phyloP scores from a whole-genome alignment of 2,888 invertebrate species.

The Phasia obesa region DNA sequence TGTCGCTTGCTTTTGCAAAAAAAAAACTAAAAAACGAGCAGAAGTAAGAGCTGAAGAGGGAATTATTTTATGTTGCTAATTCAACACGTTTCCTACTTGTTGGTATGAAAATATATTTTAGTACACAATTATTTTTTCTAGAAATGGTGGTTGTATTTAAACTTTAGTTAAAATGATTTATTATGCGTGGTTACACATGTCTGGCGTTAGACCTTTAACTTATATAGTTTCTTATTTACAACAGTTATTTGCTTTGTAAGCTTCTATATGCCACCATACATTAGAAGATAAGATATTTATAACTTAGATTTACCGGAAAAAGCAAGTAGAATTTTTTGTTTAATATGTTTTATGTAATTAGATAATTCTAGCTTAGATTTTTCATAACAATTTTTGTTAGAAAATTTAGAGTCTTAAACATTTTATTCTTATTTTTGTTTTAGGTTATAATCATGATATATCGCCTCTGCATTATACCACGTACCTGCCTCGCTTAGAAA shows the following conservation, averaged over 20 bases:
- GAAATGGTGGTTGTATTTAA: not conserved
- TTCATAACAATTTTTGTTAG: not conserved
- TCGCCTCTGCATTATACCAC: conserved; percentile 90
- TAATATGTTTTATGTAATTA: no score
- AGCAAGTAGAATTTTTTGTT: no score
- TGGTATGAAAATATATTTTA: conserved; percentile 13
- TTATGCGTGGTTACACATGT: conserved; percentile 48
- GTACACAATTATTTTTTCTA: not conserved
- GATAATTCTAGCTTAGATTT: no score
- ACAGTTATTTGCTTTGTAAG: no score
- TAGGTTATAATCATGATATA: conserved; percentile 91
- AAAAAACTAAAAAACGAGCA: conserved; percentile 6
- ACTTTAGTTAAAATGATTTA: not conserved
- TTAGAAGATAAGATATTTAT: no score
- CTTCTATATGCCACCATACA: no score
- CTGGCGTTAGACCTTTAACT: conserved; percentile 22
- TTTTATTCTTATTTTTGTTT: conserved; percentile 42
- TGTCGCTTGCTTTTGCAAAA: not conserved
- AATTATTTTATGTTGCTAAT: conserved; percentile 57
- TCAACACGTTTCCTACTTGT: conserved; percentile 66
- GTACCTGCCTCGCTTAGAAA: conserved; percentile 86
- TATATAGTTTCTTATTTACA: conserved; percentile 42
- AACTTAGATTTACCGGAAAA: no score
- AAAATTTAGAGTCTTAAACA: no score
- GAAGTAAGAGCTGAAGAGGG: not conserved